Conservation (phyloP, 2,797 vertebrate species). For the Chaetodon trifasciatus region DNA sequence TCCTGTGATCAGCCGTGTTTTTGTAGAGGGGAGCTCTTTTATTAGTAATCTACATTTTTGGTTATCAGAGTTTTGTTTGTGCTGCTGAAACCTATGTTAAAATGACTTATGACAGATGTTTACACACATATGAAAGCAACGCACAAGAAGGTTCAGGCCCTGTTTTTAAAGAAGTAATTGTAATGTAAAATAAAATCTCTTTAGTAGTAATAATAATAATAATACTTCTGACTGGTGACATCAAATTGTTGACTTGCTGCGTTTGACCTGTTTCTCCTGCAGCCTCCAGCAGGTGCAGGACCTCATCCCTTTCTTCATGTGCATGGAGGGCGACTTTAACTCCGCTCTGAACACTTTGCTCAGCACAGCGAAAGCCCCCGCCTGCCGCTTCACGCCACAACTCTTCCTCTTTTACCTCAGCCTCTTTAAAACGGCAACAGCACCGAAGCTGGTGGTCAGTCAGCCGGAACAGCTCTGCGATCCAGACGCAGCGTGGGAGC, state of each 20-base stretch:
- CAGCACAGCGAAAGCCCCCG: conserved; percentile 1
- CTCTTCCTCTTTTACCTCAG: conserved; percentile 76
- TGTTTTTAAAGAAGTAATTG: background rate
- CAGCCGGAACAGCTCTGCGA: conserved; percentile 17
- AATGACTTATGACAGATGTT: background rate
- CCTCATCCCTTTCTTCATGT: conserved; percentile 74
- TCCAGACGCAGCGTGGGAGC: conserved; percentile 62
- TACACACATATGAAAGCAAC: background rate
- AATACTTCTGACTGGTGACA: background rate
- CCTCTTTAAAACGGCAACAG: conserved; percentile 74
- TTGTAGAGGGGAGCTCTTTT: background rate
- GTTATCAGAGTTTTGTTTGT: background rate
- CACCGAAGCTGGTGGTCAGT: conserved; percentile 47
- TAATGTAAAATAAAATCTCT: too few relatives aligned
- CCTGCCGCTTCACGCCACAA: conserved; percentile 63
- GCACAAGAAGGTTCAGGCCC: rapidly evolving
- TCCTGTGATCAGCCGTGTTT: background rate
- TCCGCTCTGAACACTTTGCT: conserved; percentile 60
- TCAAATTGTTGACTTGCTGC: background rate
- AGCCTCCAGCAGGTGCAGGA: conserved; percentile 63
- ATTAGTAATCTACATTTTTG: background rate
- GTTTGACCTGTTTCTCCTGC: background rate
- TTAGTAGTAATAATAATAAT: too few relatives aligned
- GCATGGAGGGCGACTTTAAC: conserved; percentile 68
- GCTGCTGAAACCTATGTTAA: background rate